Percentiles rank a stretch among this genome's conserved stretches.
Evolutionary conservation across 2,113 vertebrate genomes (phyloP).

Genomic region (Hippocampus mohnikei): DNA sequence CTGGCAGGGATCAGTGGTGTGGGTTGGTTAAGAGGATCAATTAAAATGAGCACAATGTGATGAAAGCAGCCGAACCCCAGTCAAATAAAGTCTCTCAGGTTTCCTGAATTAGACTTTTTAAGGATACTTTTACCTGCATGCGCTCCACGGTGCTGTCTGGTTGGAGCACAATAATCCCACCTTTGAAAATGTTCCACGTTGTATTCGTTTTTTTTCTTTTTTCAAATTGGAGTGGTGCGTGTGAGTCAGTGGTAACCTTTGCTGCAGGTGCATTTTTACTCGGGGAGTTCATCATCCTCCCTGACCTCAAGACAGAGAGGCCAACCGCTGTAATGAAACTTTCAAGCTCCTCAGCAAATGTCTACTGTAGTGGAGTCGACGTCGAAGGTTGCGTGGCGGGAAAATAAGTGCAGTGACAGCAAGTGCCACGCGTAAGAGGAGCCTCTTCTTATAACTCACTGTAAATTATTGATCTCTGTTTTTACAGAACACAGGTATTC

Average conservation of each 20-base stretch:
- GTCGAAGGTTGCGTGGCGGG: slow-evolving; percentile 11
- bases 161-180: not conserved
- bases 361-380: slow-evolving; percentile 21
- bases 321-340: slow-evolving; percentile 16
- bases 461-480: slow-evolving; percentile 58
- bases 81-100: slow-evolving; percentile 3
- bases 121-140: not conserved
- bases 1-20: slow-evolving; percentile 26
- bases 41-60: slow-evolving; percentile 35
- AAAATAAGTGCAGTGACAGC: slow-evolving; percentile 33
- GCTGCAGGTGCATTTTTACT: slow-evolving; percentile 16
- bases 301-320: slow-evolving; percentile 32
- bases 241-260: slow-evolving; percentile 13
- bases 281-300: slow-evolving; percentile 19
- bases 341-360: slow-evolving; percentile 20
- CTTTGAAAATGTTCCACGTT: not conserved
- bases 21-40: slow-evolving; percentile 37
- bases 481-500: slow-evolving; percentile 42
- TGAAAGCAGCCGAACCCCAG: slow-evolving; percentile 18
- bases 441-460: slow-evolving; percentile 39
- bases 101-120: not conserved
- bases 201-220: no score
- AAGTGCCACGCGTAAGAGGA: slow-evolving; percentile 23
- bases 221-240: not conserved
- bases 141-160: not conserved